Percentiles rank a stretch among this genome's conserved stretches.
Conservation (phyloP, 2,113 vertebrate genomes). For the Epinephelus lanceolatus region DNA sequence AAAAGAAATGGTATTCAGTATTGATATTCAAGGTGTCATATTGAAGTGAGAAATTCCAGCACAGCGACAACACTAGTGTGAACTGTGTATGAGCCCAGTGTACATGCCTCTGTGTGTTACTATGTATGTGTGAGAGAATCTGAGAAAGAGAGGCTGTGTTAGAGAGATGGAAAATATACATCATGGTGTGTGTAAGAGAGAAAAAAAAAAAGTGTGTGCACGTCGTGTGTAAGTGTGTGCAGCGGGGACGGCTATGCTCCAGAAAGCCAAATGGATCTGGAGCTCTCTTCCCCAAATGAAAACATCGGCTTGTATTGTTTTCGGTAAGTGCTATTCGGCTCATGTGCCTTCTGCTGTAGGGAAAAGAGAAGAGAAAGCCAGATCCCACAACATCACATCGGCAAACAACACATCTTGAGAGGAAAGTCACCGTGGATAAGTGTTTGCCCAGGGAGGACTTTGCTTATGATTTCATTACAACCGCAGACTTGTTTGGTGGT, state of each 20-base stretch:
- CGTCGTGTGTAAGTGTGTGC: background rate
- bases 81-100: background rate
- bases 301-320: conserved; percentile 57
- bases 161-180: conserved; percentile 22
- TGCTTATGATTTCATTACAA: conserved; percentile 14
- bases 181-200: background rate
- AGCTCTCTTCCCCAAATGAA: conserved; percentile 46
- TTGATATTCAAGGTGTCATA: too few relatives aligned
- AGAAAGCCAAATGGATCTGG: conserved; percentile 63
- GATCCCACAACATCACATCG: conserved; percentile 41
- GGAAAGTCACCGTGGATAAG: conserved; percentile 24
- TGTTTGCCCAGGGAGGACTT: conserved; percentile 13
- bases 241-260: conserved; percentile 26
- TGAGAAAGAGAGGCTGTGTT: background rate
- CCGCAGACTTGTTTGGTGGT: background rate
- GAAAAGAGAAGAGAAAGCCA: conserved; percentile 22
- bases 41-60: too few relatives aligned
- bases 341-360: conserved; percentile 49
- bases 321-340: conserved; percentile 47
- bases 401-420: conserved; percentile 22
- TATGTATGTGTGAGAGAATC: conserved; percentile 19
- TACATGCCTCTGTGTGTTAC: background rate
- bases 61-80: too few relatives aligned
- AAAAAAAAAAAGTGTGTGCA: background rate
- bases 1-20: too few relatives aligned